A percentile compares a stretch with the other conserved stretches of the same genome.
These are phyloP conservation scores for Proteles cristata DNA, from an alignment of 2,113 vertebrate genomes.

Conservation along the genomic window DNA sequence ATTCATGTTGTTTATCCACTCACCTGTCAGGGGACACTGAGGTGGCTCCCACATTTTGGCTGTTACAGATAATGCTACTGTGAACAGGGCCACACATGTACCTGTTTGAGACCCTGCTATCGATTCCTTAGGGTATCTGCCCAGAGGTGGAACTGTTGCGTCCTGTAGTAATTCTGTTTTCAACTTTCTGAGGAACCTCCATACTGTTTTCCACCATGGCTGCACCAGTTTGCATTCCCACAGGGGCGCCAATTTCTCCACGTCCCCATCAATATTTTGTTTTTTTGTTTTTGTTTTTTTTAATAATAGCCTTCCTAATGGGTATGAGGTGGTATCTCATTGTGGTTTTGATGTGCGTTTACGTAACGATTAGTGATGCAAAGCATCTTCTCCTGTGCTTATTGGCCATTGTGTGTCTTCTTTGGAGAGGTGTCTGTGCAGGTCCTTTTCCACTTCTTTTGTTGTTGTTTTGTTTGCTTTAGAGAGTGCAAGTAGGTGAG, in stretches of 20 bases:
- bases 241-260: background rate
- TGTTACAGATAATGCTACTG: background rate
- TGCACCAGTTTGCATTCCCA: background rate
- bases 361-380: background rate
- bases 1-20: background rate
- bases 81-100: background rate
- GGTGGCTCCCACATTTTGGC: background rate
- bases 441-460: background rate
- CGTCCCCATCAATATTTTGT: background rate
- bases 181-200: background rate
- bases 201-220: background rate
- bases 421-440: background rate
- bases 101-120: background rate
- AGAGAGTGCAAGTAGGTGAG: too few species aligned
- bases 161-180: background rate
- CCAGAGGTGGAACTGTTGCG: background rate
- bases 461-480: too few species aligned
- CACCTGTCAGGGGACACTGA: background rate
- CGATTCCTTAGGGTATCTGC: background rate
- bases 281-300: background rate
- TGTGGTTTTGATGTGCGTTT: background rate
- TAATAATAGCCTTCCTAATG: background rate
- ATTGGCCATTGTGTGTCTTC: background rate
- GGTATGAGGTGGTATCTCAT: background rate
- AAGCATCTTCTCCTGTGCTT: background rate